These are phyloP conservation scores for Pseudochirops corinnae DNA, from an alignment of 2,797 vertebrate species.

Conservation along the genomic window DNA sequence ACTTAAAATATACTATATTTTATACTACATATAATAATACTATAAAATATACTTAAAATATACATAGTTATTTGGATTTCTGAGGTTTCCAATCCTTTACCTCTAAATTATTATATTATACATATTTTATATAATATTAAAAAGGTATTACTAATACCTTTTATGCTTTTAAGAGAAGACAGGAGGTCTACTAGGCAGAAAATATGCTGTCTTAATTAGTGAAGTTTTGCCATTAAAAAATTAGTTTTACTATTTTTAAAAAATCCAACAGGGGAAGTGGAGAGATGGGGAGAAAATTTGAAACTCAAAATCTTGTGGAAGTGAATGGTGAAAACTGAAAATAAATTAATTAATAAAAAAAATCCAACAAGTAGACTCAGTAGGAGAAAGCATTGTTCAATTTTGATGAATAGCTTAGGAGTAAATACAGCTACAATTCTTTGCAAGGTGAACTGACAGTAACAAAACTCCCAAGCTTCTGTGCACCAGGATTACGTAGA, in stretches of 20 bases:
- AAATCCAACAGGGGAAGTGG: too few relatives aligned
- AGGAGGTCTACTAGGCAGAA: background rate
- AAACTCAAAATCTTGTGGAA: too few relatives aligned
- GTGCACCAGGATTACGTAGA: background rate
- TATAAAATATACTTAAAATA: background rate
- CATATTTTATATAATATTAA: too few relatives aligned
- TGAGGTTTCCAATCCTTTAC: background rate
- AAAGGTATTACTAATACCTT: background rate
- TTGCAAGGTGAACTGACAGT: slow-evolving; percentile 7
- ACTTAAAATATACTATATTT: background rate
- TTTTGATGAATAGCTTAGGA: background rate
- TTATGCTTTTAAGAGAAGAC: background rate
- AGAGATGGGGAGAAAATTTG: too few relatives aligned
- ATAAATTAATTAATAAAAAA: too few relatives aligned
- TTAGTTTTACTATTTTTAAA: background rate
- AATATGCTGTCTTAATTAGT: background rate
- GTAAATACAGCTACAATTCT: slow-evolving; percentile 17
- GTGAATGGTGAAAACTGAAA: too few relatives aligned
- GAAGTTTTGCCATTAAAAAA: background rate
- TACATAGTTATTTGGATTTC: background rate
- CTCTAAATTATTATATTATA: background rate
- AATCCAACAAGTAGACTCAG: background rate
- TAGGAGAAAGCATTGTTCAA: background rate
- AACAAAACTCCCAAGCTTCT: background rate
- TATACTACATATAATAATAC: too few relatives aligned